phyloP scores from a whole-genome alignment of 2,113 vertebrate genomes.

The Crotalus viridis region DNA sequence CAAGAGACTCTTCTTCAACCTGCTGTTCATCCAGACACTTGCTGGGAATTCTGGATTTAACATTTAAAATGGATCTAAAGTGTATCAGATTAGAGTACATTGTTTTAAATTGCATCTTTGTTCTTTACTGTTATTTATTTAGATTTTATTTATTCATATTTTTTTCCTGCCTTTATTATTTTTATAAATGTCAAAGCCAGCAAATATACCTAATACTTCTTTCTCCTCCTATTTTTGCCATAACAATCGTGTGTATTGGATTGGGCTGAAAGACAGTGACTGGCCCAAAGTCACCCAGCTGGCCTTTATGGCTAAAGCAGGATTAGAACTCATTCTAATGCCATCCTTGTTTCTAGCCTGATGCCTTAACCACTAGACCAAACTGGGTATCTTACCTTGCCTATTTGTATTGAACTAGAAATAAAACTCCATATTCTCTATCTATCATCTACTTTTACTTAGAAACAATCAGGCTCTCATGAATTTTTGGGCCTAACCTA shows the following conservation, averaged over 20 bases:
- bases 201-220: background rate
- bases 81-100: too few species aligned
- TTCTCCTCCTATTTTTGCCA: background rate
- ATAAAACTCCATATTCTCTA: constrained; percentile 20
- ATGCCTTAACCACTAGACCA: too few species aligned
- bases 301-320: too few species aligned
- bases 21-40: too few species aligned
- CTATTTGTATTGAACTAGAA: constrained; percentile 11
- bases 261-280: constrained; percentile 2
- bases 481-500: background rate
- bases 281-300: too few species aligned
- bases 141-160: too few species aligned
- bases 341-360: too few species aligned
- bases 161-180: background rate
- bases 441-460: background rate
- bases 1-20: background rate
- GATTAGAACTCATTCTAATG: too few species aligned
- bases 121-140: too few species aligned
- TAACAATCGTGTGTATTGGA: background rate
- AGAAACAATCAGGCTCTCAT: background rate
- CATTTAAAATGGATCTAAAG: too few species aligned
- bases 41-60: too few species aligned
- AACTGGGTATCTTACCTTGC: background rate
- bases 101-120: too few species aligned
- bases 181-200: constrained; percentile 6